Conservation (phyloP, 1,140 invertebrate genomes). For the Yoshiicerus persimilis region DNA sequence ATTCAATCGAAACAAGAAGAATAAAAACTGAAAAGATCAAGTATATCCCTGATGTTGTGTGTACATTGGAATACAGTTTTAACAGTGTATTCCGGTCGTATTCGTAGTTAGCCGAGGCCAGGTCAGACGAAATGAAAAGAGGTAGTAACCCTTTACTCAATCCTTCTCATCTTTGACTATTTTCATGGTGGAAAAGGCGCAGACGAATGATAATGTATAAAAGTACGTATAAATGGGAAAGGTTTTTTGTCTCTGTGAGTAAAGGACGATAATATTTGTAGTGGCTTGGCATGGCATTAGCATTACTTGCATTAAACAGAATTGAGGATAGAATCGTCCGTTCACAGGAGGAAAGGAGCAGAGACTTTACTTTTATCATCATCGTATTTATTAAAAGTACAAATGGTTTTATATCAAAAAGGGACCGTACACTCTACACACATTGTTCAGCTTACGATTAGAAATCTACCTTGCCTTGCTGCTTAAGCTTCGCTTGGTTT, state of each 20-base stretch:
- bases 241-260: background rate
- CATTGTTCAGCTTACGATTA: background rate
- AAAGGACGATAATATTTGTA: background rate
- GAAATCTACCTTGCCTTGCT: background rate
- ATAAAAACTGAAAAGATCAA: background rate
- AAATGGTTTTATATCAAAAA: conserved; percentile 23
- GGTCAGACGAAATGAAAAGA: background rate
- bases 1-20: background rate
- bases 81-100: too few species aligned
- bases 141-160: conserved; percentile 1
- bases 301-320: background rate
- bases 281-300: background rate
- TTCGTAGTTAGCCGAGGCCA: background rate
- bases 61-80: too few species aligned
- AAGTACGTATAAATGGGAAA: background rate
- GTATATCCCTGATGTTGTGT: background rate
- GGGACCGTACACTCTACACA: background rate
- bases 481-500: background rate
- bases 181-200: background rate
- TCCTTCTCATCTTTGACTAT: background rate
- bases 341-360: too few species aligned
- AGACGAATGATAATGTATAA: background rate
- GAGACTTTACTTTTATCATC: background rate
- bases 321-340: background rate
- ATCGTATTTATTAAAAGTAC: conserved; percentile 8